Evolutionary conservation across 1,140 invertebrate species (phyloP), one percentile per base, ranked within the genome.

Genomic region (Akabosia matsudoensis): DNA sequence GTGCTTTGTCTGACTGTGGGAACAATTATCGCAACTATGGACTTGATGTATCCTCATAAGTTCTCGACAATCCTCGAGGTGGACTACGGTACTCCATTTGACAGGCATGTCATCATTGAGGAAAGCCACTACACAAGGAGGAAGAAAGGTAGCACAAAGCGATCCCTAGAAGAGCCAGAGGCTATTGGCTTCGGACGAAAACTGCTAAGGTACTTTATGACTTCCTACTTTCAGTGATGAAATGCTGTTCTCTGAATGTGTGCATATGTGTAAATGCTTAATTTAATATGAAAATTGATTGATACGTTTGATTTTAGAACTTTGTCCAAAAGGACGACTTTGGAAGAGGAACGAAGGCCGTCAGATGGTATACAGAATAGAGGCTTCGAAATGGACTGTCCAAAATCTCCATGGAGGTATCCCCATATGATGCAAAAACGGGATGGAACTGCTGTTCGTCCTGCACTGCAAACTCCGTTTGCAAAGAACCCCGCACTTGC

Each of bases 31-130:
- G 91, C 93, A 0, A 88, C 90, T 0, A 88, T 96, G 28, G 94
- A 97, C 83, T 87, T 94, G 82, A 88, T 95, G 33, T 96, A 91
- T 85, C 95, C 95, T 10, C 92, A 96, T 84, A 91, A 91, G 81
- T 97, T 97, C 86, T 95, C 94, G 16, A 96, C 94, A 0, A 92
- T 96, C 72, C 85, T 97, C 52, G 95, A 97, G 84, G 93, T 97
- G 18, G 94, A 97, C 85, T 96, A 96, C 83, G 94, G 95, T 82
- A 97, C 95, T 0, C 95, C 95, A 0, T 96, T 96, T 79, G 94
- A 96, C 84, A 87, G 93, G 34, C 94, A 96, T 83, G 93, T 95
- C 24, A 94, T 96, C 26, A 92, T 96, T 67, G 93, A 95, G 81
- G 93, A 95, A 83, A 94, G 92, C 80, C 90, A 92, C 81, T 91